Conservation (phyloP, 1,140 invertebrate species). For the Zeugodacus cucurbitae region DNA sequence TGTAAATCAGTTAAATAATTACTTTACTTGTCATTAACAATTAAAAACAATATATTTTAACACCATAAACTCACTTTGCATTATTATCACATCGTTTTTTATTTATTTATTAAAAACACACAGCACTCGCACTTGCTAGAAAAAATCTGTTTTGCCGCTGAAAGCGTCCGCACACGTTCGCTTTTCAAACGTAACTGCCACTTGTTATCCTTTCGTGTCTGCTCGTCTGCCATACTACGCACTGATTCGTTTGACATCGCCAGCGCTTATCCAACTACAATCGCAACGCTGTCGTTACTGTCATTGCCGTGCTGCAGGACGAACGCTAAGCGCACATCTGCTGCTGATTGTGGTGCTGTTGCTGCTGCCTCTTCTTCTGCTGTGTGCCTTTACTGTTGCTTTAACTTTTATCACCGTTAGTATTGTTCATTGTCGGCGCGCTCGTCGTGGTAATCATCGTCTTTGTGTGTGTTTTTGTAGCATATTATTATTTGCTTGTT, state of each 20-base stretch:
- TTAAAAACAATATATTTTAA: too few relatives aligned
- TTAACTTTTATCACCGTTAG: background rate
- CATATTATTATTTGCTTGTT: slow-evolving; percentile 6
- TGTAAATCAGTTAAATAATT: too few relatives aligned
- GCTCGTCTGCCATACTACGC: background rate
- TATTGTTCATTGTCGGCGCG: background rate
- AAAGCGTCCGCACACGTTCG: slow-evolving; percentile 18
- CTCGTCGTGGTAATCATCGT: background rate
- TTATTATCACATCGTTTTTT: background rate
- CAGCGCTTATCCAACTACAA: slow-evolving; percentile 24
- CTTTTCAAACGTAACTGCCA: slow-evolving; percentile 37
- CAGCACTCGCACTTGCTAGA: background rate
- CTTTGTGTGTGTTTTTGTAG: background rate
- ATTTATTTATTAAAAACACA: background rate
- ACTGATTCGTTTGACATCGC: slow-evolving; percentile 35
- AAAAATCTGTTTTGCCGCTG: background rate
- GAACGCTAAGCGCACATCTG: background rate
- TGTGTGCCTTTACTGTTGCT: background rate
- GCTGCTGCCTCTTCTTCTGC: background rate
- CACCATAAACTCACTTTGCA: too few relatives aligned
- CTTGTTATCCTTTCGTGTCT: slow-evolving; percentile 31
- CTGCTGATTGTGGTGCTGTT: background rate
- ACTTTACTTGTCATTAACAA: too few relatives aligned
- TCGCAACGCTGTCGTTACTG: slow-evolving; percentile 5
- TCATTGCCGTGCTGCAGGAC: slow-evolving; percentile 1